Evolutionary conservation across 2,888 invertebrate species (phyloP).

Genomic region (Catonia carolina): DNA sequence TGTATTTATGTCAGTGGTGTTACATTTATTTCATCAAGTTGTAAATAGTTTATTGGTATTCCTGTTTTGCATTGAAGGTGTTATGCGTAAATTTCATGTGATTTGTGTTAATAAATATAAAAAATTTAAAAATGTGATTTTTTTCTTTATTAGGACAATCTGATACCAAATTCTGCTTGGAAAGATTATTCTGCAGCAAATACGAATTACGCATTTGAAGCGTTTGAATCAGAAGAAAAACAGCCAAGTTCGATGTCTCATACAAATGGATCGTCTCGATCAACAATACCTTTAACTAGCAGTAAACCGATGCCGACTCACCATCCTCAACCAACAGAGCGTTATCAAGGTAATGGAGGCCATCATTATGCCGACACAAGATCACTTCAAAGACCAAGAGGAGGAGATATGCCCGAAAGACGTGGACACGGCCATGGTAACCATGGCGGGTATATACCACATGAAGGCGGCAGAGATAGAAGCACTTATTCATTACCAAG

Average conservation of each 20-base stretch:
- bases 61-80: too few relatives aligned
- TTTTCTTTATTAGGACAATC: slow-evolving; percentile 65
- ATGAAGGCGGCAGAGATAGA: slow-evolving; percentile 45
- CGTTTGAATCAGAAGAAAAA: slow-evolving; percentile 70
- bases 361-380: slow-evolving; percentile 52
- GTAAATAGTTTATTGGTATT: too few relatives aligned
- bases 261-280: slow-evolving; percentile 43
- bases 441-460: slow-evolving; percentile 35
- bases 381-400: slow-evolving; percentile 53
- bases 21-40: too few relatives aligned
- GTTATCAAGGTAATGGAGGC: slow-evolving; percentile 35
- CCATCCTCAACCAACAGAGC: slow-evolving; percentile 17
- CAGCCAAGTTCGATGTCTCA: slow-evolving; percentile 39
- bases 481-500: slow-evolving; percentile 72
- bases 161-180: slow-evolving; percentile 80
- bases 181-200: slow-evolving; percentile 77
- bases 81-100: too few relatives aligned
- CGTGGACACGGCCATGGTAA: slow-evolving; percentile 34
- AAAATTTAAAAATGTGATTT: too few relatives aligned
- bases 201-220: slow-evolving; percentile 86
- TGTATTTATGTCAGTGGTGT: too few relatives aligned
- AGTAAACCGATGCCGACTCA: slow-evolving; percentile 32
- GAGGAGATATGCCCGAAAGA: too few relatives aligned
- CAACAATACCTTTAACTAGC: slow-evolving; percentile 38
- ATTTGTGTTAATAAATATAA: too few relatives aligned